Base-by-base conservation (phyloP, 2,113 vertebrate species). In the Silurus asotus region DNA sequence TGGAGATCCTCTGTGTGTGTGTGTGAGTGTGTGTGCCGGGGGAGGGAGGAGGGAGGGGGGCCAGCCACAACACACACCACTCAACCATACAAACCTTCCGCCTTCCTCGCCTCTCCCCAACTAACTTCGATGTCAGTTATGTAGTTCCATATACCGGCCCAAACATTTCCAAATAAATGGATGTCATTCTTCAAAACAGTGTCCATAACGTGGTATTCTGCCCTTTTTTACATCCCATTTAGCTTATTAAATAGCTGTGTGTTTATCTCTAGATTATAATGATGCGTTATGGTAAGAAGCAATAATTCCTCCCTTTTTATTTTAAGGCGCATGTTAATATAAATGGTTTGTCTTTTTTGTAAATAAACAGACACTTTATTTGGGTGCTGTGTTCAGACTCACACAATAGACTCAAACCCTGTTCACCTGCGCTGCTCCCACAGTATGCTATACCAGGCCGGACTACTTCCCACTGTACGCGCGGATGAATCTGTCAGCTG, bases 401-500 rank as follows among this genome's bases (percentile, higher is more conserved):
- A 1, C 45, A 81, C 51, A 81, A 81, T 49, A 25, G 74, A 82
- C 53, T 84, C 14, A 53, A 74, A 79, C 70, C 72, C 77, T 17
- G n/a, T 80, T 86, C 87, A 88, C 86, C 88, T 89, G 88, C 81
- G 86, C 67, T 83, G 58, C 82, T 72, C 81, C 53, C 25, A 85
- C 76, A 37, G 17, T 45, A 58, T n/a, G 28, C 76, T 91, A 90
- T 90, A 92, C 15, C 28, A 65, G 78, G 87, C 89, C 90, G 95
- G 89, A 93, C 94, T 95, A 94, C 93, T 94, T 94, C 88, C 86
- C 89, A 90, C 92, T 92, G 91, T 93, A 92, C 88, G 81, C 82
- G 94, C 94, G 95, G 92, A 96, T 89, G 88, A 91, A 95, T 94
- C 91, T 88, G 89, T 91, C 93, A 93, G 79, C 91, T 92, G 91